Evolutionary conservation across 2,113 vertebrate species (phyloP), one percentile per base, ranked within the genome.

Genomic region (Mandrillus leucophaeus): DNA sequence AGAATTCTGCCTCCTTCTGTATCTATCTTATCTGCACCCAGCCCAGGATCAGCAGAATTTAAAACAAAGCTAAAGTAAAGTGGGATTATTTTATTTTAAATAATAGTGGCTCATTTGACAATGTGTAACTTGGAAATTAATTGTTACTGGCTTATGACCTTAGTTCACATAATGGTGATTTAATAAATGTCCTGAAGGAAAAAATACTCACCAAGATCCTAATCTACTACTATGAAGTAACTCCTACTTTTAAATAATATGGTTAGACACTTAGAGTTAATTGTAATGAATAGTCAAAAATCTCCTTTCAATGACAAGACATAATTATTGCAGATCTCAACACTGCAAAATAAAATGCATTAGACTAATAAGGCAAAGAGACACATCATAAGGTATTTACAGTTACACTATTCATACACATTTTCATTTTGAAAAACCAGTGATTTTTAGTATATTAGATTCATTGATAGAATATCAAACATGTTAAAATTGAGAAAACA

Each of bases 391-490:
- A 93, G 75, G 43, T 84, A 94, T 68, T 93, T 64, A 93, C 27
- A 90, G n/a, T 88, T 84, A 95, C 0, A 32, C 45, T 91, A 78
- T 35, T 79, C 68, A 73, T 73, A 86, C 55, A 90, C 92, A 84
- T 89, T 73, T 32, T 93, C 72, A 80, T 85, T 92, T 87, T 96
- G 27, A 43, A 70, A 96, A 96, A 84, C 23, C 70, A 90, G 96
- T 90, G 1, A 52, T 32, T 94, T 78, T 92, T 35, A 92, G 38
- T 68, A 59, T 92, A 73, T 95, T n/a, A 90, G 61, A 93, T 57
- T 92, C 96, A 97, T 94, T 96, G 92, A 79, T 57, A 94, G 66
- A 93, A 88, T 72, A 97, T 43, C n/a, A 91, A 96, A 79, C 57
- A 90, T 18, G 52, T 75, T 94, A 96, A 97, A 95, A 93, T 50